These are phyloP conservation scores for Hippocampus comes DNA, from an alignment of 2,113 vertebrate genomes.

Conservation along the genomic window DNA sequence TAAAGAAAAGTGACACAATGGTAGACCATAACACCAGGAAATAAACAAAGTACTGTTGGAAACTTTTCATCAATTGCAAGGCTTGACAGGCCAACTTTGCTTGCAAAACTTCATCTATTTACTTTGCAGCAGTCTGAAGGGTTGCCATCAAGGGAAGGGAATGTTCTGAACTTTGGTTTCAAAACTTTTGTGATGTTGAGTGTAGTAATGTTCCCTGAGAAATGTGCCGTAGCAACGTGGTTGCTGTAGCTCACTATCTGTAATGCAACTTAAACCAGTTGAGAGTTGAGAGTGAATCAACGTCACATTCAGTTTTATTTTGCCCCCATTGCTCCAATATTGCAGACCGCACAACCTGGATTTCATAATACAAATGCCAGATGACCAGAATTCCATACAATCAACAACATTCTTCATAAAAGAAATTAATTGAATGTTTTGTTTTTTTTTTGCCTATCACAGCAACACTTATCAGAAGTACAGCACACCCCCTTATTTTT, in stretches of 20 bases:
- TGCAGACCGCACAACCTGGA: not conserved
- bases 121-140: not conserved
- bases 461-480: not conserved
- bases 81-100: not conserved
- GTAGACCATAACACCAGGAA: no score
- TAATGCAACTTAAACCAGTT: not conserved
- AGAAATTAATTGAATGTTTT: not conserved
- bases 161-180: not conserved
- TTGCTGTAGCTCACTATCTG: not conserved
- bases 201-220: not conserved
- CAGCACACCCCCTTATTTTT: conserved; percentile 16
- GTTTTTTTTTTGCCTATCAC: not conserved
- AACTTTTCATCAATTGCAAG: no score
- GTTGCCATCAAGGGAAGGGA: not conserved
- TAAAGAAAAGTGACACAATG: no score
- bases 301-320: not conserved
- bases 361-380: not conserved
- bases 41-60: no score
- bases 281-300: not conserved
- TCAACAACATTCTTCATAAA: not conserved
- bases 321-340: not conserved
- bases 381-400: not conserved
- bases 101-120: not conserved
- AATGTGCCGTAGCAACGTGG: not conserved
- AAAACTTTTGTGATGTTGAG: not conserved